Evolutionary conservation across 2,113 vertebrate genomes (phyloP).

Genomic region (Gallinago media): DNA sequence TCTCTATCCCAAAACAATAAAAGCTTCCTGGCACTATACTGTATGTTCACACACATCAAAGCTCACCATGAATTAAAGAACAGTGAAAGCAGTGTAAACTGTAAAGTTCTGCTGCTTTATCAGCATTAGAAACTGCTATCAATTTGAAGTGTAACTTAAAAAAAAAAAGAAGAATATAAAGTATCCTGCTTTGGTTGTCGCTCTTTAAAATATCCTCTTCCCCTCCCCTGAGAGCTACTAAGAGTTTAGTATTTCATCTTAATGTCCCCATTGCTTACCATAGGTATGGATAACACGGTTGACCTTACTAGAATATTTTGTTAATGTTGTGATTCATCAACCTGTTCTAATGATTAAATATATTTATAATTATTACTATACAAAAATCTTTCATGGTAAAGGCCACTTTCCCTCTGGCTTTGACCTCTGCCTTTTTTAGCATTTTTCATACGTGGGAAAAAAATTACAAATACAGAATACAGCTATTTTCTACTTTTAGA

Average conservation of each 20-base stretch:
- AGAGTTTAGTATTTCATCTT: constrained; percentile 45
- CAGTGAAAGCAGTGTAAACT: background rate
- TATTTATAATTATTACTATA: constrained; percentile 38
- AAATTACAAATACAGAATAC: background rate
- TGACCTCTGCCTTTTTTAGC: background rate
- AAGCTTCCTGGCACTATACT: background rate
- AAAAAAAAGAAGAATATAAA: background rate
- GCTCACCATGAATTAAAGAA: background rate
- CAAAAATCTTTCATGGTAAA: constrained; percentile 39
- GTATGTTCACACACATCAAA: background rate
- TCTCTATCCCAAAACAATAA: background rate
- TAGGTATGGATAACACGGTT: background rate
- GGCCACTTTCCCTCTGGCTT: background rate
- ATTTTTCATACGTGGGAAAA: background rate
- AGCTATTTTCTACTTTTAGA: background rate
- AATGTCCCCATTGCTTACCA: constrained; percentile 9
- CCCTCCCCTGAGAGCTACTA: background rate
- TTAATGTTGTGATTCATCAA: constrained; percentile 10
- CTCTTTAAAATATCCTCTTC: background rate
- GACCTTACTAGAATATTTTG: constrained; percentile 24
- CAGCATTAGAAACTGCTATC: background rate
- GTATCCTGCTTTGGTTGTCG: background rate
- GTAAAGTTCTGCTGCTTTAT: constrained; percentile 7
- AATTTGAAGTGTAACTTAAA: constrained; percentile 29
- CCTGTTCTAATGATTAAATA: constrained; percentile 21